Evolutionary conservation across 2,113 vertebrate genomes (phyloP), one percentile per base, ranked within the genome.

Genomic region (Paramormyrops kingsleyae): DNA sequence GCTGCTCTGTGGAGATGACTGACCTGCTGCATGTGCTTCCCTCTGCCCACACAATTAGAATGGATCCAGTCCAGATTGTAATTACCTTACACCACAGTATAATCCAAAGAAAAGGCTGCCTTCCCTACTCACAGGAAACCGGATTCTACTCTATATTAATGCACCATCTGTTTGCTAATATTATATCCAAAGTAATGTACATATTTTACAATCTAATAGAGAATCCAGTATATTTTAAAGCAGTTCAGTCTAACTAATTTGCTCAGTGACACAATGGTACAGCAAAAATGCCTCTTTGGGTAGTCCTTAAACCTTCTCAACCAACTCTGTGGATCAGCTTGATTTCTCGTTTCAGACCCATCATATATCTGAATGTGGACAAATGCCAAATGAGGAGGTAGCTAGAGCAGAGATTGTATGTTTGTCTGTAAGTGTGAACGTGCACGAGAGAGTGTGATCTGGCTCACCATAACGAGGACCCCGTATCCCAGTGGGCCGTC

Each of bases 401-500:
- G 31, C 19, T 12, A 84, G 9, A 46, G 83, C 2, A n/a, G 83
- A 49, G 44, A 3, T 1, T n/a, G 21, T 27, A 12, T n/a, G 12
- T 15, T 6, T n/a, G 85, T 50, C 27, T 15, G 85, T 39, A 27
- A 50, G 84, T 27, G 19, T 42, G 52, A 56, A 74, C 13, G 50
- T 89, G 88, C 24, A 39, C 83, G 50, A 84, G 85, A 77, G 46
- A 8, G 42, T 56, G 80, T 49, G 83, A n/a, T 15, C 46, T 77
- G 27, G 93, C 97, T 96, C 90, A 99, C 98, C 97, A 99, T 97
- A 70, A 99, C 94, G 0, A 97, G 94, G 87, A 99, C 96, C 87
- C 96, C 95, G 13, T 97, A 95, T 4, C 93, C 96, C 83, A 99
- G 96, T 0, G 99, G 99, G 0, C 99, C 99, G 50, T 96, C 97